Conservation (phyloP, 1,140 invertebrate species). For the Drosophila arizonae region DNA sequence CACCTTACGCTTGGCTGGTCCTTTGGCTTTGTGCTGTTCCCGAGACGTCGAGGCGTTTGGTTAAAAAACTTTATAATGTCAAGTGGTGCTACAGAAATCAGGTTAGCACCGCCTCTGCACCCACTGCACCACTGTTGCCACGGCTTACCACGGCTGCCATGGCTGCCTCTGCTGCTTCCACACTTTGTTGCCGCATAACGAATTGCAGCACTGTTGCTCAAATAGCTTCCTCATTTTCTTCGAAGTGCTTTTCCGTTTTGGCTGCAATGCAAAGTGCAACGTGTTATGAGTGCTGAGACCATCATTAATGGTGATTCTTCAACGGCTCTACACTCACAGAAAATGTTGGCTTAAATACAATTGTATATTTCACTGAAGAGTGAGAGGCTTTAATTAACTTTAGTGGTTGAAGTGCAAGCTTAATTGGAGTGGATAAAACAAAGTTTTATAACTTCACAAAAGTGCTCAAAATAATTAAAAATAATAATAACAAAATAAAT, state of each 20-base stretch:
- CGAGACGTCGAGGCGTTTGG: conserved; percentile 46
- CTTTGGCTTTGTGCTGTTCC: conserved; percentile 42
- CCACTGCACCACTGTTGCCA: not conserved
- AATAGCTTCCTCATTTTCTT: conserved; percentile 33
- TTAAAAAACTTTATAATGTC: conserved; percentile 71
- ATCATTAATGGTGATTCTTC: not conserved
- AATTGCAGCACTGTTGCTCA: conserved; percentile 16
- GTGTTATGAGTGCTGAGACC: not conserved
- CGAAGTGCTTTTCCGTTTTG: conserved; percentile 8
- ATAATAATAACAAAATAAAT: too few relatives aligned
- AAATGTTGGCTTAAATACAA: not conserved
- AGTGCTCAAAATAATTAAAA: too few relatives aligned
- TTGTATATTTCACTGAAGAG: too few relatives aligned
- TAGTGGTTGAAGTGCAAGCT: too few relatives aligned
- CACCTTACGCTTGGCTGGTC: not conserved
- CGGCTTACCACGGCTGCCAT: too few relatives aligned
- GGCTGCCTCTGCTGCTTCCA: too few relatives aligned
- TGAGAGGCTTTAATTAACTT: too few relatives aligned
- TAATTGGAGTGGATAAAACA: too few relatives aligned
- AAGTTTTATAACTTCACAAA: too few relatives aligned
- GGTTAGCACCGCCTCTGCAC: conserved; percentile 49
- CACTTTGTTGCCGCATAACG: conserved; percentile 10
- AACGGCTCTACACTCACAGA: not conserved
- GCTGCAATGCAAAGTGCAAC: not conserved
- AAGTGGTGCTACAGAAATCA: conserved; percentile 59